Percentiles rank a stretch among this genome's conserved stretches.
phyloP scores from a whole-genome alignment of 1,140 invertebrate genomes.

The Lamellibrachia luymesi region DNA sequence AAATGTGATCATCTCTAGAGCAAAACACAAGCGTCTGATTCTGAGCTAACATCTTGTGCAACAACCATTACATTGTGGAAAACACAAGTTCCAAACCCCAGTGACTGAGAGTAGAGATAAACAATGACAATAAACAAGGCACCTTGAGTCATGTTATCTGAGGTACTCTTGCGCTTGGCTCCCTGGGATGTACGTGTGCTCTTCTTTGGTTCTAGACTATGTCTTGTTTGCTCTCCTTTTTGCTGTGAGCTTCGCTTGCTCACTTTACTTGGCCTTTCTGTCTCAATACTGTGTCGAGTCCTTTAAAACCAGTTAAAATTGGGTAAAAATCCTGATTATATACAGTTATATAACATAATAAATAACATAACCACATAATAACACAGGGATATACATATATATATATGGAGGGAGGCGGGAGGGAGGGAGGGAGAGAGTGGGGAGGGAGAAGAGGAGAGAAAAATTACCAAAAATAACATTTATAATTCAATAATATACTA shows the following conservation, averaged over 20 bases:
- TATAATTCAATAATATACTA: too few species aligned
- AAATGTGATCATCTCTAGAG: too few species aligned
- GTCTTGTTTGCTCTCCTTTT: neutral
- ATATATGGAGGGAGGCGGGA: too few species aligned
- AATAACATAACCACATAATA: neutral
- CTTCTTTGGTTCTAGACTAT: neutral
- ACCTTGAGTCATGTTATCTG: neutral
- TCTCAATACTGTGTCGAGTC: constrained; percentile 4
- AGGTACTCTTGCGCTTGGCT: neutral
- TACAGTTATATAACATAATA: neutral
- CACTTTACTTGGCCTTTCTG: neutral
- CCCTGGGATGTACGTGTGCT: neutral
- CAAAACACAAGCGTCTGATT: too few species aligned
- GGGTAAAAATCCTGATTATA: too few species aligned
- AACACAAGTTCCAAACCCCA: neutral
- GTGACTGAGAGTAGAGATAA: neutral
- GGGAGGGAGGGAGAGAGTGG: too few species aligned
- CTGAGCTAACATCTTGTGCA: too few species aligned
- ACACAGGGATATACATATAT: neutral
- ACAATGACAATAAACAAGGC: too few species aligned
- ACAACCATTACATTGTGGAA: too few species aligned
- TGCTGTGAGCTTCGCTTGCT: neutral
- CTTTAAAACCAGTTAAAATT: neutral
- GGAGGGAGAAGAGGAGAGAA: too few species aligned
- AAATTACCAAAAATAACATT: too few species aligned